These are phyloP conservation scores for Watsonalla binaria DNA, from an alignment of 2,888 invertebrate genomes.

Conservation along the genomic window DNA sequence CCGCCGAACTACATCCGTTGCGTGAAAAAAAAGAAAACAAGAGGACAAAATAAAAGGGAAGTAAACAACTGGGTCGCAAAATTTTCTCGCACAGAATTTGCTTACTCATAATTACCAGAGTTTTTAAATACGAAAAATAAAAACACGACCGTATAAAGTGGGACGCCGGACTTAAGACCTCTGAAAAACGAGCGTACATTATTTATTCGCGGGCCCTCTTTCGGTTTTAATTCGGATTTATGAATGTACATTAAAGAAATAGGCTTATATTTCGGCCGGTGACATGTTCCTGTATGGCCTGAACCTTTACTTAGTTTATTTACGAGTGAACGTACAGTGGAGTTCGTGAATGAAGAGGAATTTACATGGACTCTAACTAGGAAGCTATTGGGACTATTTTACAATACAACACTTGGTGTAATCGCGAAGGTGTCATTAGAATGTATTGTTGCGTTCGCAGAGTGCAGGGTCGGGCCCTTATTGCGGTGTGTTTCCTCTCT, in stretches of 20 bases:
- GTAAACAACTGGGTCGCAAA: conserved; percentile 30
- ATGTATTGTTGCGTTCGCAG: no score
- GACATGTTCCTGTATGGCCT: conserved; percentile 21
- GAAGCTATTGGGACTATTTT: background rate
- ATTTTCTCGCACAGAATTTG: conserved; percentile 41
- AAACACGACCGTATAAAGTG: conserved; percentile 60
- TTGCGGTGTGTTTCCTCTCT: background rate
- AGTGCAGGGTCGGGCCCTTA: background rate
- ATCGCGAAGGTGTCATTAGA: no score
- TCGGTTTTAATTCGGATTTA: conserved; percentile 74
- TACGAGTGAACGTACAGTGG: background rate
- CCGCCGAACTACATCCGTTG: background rate
- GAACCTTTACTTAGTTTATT: background rate
- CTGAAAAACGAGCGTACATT: conserved; percentile 68
- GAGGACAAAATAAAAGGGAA: conserved; percentile 22
- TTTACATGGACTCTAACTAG: background rate
- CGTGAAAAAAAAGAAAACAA: conserved; percentile 9
- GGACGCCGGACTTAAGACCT: conserved; percentile 63
- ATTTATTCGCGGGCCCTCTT: conserved; percentile 65
- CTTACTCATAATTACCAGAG: conserved; percentile 66
- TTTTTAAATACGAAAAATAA: conserved; percentile 62
- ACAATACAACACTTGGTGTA: no score
- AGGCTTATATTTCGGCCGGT: conserved; percentile 47
- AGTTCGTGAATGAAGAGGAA: background rate
- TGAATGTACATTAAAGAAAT: conserved; percentile 68